These are phyloP conservation scores for Paraescarpia echinospica DNA, from an alignment of 1,140 invertebrate species.

Conservation along the genomic window DNA sequence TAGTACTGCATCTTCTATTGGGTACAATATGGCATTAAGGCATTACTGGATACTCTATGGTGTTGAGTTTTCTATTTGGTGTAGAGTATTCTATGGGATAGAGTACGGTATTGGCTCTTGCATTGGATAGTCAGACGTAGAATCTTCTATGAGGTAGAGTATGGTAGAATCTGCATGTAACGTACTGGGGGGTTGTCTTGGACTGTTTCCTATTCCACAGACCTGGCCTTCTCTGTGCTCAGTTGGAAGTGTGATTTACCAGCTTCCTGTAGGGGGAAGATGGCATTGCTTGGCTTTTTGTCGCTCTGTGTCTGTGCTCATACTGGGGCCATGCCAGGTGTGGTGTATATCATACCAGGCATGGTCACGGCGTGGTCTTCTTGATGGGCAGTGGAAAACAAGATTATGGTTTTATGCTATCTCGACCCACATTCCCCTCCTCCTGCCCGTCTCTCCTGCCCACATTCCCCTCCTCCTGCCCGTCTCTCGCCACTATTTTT, in stretches of 20 bases:
- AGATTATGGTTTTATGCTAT: neutral
- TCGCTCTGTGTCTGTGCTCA: neutral
- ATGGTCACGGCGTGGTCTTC: neutral
- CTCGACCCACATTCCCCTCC: too few relatives aligned
- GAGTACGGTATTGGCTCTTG: neutral
- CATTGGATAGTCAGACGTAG: neutral
- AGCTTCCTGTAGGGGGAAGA: neutral
- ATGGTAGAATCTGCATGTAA: neutral
- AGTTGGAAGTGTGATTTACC: neutral
- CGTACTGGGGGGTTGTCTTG: neutral
- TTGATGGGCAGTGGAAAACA: neutral
- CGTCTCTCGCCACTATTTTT: too few relatives aligned
- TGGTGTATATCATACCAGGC: neutral
- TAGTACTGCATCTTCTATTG: neutral
- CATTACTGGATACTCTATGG: neutral
- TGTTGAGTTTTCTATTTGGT: neutral
- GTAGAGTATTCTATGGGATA: neutral
- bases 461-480: too few relatives aligned
- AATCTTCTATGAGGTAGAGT: too few relatives aligned
- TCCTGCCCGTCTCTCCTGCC: too few relatives aligned
- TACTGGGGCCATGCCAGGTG: neutral
- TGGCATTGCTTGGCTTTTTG: neutral
- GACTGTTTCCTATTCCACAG: neutral
- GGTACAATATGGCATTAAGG: neutral
- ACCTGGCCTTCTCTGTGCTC: neutral